Percentiles rank a stretch among this genome's conserved stretches.
Conservation (phyloP, 2,113 vertebrate species). For the Climacteris rufus region DNA sequence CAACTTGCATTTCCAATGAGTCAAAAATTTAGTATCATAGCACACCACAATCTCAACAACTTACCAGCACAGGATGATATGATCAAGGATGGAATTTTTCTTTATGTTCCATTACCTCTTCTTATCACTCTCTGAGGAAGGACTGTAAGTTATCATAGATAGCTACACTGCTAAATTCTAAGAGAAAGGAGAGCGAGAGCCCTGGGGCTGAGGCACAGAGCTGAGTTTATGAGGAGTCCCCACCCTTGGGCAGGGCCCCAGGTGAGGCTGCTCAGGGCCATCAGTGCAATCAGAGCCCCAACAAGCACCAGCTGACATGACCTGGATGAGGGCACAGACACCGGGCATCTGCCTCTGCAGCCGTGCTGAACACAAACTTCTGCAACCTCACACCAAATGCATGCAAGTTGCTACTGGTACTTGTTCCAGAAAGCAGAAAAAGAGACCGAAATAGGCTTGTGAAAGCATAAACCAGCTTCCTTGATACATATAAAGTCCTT, state of each 20-base stretch:
- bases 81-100: background rate
- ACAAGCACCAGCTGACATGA: background rate
- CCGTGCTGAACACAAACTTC: background rate
- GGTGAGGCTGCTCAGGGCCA: background rate
- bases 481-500: background rate
- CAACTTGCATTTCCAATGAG: background rate
- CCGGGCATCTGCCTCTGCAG: background rate
- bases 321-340: background rate
- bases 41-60: background rate
- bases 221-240: background rate
- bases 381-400: accelerated
- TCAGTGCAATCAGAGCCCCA: background rate
- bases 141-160: background rate
- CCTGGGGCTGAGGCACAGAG: accelerated
- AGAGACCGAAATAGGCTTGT: background rate
- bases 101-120: background rate
- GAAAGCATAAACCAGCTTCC: background rate
- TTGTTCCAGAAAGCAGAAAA: background rate
- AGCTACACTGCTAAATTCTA: background rate
- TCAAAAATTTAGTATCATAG: background rate
- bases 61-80: background rate
- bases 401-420: accelerated
- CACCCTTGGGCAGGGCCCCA: background rate
- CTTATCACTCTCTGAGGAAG: background rate
- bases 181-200: background rate